Evolutionary conservation across 2,888 invertebrate species (phyloP), one percentile per base, ranked within the genome.

Genomic region (Rhamphomyia laevipes): DNA sequence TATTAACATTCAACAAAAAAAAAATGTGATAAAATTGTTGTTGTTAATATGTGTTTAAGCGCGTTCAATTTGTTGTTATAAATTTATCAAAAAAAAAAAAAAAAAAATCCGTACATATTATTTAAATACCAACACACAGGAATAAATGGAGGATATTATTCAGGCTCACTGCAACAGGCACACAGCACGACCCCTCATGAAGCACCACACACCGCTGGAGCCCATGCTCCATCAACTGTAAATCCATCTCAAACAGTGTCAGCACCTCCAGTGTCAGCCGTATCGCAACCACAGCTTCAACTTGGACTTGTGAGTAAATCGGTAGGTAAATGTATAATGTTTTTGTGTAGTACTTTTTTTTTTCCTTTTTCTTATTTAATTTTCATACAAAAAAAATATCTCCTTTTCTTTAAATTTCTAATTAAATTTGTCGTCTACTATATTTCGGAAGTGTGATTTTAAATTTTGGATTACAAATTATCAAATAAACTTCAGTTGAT

Each of bases 171-270:
- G 68, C 89, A 89, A 76, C 87, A 88, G 73, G 89, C 88, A 64
- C 89, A 89, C 76, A 86, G 86, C 72, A 88, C 89, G 70, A 88
- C 89, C 73, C 81, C 82, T 60, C 83, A 83, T 72, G 86, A 77
- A 77, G 84, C 81, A 64, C 78, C 77, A 64, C 76, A 69, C 66
- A 75, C 65, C 60, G 64, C 62, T 59, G 63, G 65, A 57, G 62
- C 63, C 35, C 59, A 60, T 55, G 59, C 61, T 56, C 63, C 63
- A 51, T 58, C 63, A 53, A 54, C 61, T 56, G 60, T 63, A 49
- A 75, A 70, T 66, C 73, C 70, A 64, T 71, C 73, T 56, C 71
- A 67, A 57, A 65, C 73, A 58, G 70, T 71, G 61, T 73, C 75
- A 61, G 73, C 74, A 55, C 73, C 73, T 58, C 67, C 67, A 60